A percentile compares a stretch with the other conserved stretches of the same genome.
These are phyloP conservation scores for Hylia prasina DNA, from an alignment of 2,113 vertebrate genomes.

Conservation along the genomic window DNA sequence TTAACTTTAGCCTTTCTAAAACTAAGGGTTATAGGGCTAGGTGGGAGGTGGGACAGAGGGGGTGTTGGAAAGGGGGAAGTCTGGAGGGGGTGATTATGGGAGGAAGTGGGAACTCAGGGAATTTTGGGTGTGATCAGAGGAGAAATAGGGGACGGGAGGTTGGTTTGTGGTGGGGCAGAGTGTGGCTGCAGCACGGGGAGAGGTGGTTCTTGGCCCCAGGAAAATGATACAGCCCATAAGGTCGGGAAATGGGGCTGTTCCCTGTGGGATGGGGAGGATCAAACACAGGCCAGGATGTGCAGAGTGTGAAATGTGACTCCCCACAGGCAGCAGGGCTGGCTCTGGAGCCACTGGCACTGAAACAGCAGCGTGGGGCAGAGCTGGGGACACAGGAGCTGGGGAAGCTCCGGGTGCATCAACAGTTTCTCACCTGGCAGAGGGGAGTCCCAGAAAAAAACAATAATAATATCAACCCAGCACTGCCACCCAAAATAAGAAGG, in stretches of 20 bases:
- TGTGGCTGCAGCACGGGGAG: not conserved
- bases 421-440: not conserved
- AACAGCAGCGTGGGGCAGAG: not conserved
- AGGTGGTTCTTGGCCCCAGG: not conserved
- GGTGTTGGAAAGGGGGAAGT: not conserved
- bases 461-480: not conserved
- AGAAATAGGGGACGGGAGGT: not conserved
- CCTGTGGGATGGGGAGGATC: not conserved
- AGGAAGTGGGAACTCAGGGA: not conserved
- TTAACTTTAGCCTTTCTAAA: not conserved
- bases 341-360: not conserved
- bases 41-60: not conserved
- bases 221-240: rapidly evolving
- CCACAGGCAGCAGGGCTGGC: not conserved
- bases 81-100: not conserved
- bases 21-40: not conserved
- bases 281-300: not conserved
- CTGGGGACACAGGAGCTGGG: not conserved
- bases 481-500: not conserved
- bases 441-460: not conserved
- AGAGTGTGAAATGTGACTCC: not conserved
- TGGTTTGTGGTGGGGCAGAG: not conserved
- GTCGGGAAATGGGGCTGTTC: not conserved
- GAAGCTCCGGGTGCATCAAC: not conserved
- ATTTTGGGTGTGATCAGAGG: not conserved